Conservation (phyloP, 2,797 vertebrate genomes). For the Tokudaia tokunoshimensis region DNA sequence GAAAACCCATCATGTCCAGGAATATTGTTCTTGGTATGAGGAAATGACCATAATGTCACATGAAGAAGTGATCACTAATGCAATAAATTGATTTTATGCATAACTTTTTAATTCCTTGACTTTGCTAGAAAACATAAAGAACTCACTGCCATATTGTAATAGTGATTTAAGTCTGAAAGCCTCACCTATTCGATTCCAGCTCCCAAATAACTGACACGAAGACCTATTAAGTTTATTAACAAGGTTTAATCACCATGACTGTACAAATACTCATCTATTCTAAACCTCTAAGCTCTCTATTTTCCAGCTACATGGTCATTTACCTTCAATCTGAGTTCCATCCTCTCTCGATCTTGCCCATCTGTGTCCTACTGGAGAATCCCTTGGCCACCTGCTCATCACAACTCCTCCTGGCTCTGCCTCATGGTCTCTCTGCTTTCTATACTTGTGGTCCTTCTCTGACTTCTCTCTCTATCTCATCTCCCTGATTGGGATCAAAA, state of each 20-base stretch:
- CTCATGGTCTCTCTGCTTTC: neutral
- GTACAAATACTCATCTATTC: neutral
- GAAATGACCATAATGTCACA: neutral
- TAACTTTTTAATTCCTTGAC: neutral
- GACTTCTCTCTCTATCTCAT: neutral
- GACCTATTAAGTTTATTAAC: neutral
- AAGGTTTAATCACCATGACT: neutral
- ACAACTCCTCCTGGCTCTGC: neutral
- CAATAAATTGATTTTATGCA: neutral
- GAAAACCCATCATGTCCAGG: neutral
- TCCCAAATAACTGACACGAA: neutral
- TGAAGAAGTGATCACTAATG: neutral
- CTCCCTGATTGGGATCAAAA: neutral
- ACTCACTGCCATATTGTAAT: neutral
- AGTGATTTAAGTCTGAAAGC: neutral
- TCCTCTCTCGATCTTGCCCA: neutral
- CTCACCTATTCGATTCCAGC: neutral
- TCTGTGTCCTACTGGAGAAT: neutral
- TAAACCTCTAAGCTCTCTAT: neutral
- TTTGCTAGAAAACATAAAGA: neutral
- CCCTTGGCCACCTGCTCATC: neutral
- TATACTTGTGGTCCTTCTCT: neutral
- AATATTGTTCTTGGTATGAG: neutral
- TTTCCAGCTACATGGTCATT: neutral
- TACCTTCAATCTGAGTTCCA: neutral